phyloP scores from a whole-genome alignment of 1,140 invertebrate genomes.

The Zaprionus capensis region DNA sequence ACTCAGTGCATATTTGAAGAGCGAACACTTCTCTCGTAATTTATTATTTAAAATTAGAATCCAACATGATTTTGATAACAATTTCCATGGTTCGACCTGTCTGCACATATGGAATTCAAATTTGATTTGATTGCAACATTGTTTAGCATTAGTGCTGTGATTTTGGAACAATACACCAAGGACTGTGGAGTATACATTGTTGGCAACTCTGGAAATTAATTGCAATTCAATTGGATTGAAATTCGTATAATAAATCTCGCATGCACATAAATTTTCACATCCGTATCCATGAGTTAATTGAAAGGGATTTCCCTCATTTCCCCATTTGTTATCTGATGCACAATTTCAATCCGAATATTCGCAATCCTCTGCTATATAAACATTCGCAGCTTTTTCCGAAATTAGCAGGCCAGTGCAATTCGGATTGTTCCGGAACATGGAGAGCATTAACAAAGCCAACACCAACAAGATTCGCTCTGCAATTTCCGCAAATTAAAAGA shows the following conservation, averaged over 20 bases:
- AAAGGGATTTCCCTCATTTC: conserved; percentile 26
- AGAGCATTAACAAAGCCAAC: conserved; percentile 30
- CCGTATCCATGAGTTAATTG: conserved; percentile 4
- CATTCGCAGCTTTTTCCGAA: conserved; percentile 14
- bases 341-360: conserved; percentile 9
- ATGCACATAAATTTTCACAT: not conserved
- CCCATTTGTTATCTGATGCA: conserved; percentile 27
- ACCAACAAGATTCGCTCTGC: conserved; percentile 36
- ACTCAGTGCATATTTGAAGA: not conserved
- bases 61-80: not conserved
- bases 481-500: conserved; percentile 78
- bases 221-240: conserved; percentile 42
- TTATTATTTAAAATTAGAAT: not conserved
- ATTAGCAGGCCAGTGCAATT: conserved; percentile 7
- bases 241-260: conserved; percentile 20
- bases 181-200: not conserved
- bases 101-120: not conserved
- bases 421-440: not conserved
- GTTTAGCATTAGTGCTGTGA: not conserved
- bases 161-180: not conserved
- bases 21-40: too few relatives aligned
- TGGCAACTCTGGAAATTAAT: conserved; percentile 33
- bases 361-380: conserved; percentile 2
- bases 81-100: not conserved
- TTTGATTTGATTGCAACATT: too few relatives aligned